These are phyloP conservation scores for Ricordea florida DNA, from an alignment of 92 coral and sea anemone species.

Conservation along the genomic window DNA sequence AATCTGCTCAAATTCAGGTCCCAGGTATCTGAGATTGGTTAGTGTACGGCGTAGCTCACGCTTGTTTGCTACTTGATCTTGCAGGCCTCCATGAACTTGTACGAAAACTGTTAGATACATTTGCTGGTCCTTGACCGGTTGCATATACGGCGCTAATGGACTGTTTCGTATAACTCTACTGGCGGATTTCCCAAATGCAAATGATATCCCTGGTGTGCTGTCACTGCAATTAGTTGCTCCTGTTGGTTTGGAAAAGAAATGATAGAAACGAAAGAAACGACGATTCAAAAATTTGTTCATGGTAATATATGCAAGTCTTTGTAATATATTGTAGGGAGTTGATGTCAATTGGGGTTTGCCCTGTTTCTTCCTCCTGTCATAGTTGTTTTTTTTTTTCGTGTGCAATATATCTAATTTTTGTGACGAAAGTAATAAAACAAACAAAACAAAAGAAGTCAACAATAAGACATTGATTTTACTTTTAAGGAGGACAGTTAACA, in stretches of 20 bases:
- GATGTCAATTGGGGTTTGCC: too few species aligned
- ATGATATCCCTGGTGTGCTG: background rate
- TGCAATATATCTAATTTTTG: too few species aligned
- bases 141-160: slow-evolving; percentile 1
- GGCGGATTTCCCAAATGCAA: background rate
- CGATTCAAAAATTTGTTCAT: background rate
- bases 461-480: too few species aligned
- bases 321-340: too few species aligned
- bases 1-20: background rate
- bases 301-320: too few species aligned
- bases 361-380: too few species aligned
- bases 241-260: background rate
- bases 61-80: slow-evolving; percentile 28
- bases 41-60: background rate
- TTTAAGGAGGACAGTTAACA: too few species aligned
- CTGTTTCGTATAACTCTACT: background rate
- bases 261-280: background rate
- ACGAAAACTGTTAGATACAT: slow-evolving; percentile 33
- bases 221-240: background rate
- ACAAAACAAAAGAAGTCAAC: too few species aligned
- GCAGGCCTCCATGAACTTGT: slow-evolving; percentile 50
- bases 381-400: too few species aligned
- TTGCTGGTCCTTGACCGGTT: slow-evolving; percentile 3
- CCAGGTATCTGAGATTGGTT: background rate
- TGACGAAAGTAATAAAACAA: too few species aligned